Conservation (phyloP, 2,113 vertebrate genomes). For the Brevimyrus niger region DNA sequence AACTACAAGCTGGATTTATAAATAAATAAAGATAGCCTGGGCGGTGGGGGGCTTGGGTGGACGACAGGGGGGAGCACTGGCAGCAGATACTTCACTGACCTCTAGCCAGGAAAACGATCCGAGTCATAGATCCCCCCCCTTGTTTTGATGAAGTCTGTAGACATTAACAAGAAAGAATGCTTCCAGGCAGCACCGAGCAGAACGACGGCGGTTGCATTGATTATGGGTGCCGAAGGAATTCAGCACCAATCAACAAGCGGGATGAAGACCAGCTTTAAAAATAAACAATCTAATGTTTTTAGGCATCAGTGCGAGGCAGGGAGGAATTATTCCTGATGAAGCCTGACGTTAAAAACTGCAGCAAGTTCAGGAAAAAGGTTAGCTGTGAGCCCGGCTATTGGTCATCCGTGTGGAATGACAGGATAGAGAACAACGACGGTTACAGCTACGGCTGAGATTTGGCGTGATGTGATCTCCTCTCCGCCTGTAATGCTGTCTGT, state of each 20-base stretch:
- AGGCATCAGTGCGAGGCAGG: not conserved
- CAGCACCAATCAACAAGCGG: not conserved
- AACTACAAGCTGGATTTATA: not conserved
- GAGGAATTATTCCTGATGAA: not conserved
- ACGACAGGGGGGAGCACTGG: not conserved
- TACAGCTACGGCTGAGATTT: not conserved
- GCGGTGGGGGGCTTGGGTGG: not conserved
- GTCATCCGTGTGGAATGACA: not conserved
- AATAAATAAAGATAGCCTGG: not conserved
- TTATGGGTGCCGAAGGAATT: not conserved
- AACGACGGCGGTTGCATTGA: not conserved
- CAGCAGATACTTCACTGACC: not conserved
- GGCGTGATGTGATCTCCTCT: not conserved
- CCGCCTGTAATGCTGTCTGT: not conserved
- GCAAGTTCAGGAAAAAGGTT: not conserved
- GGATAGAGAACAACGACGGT: not conserved
- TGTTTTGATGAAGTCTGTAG: not conserved
- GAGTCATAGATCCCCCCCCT: not conserved
- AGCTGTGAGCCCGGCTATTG: not conserved
- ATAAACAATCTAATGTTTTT: not conserved
- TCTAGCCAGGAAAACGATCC: not conserved
- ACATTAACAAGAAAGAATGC: not conserved
- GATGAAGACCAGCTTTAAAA: not conserved
- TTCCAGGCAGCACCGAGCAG: not conserved
- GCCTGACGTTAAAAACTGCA: not conserved